These are phyloP conservation scores for Todiramphus chloris DNA, from an alignment of 2,113 vertebrate genomes.

Conservation along the genomic window DNA sequence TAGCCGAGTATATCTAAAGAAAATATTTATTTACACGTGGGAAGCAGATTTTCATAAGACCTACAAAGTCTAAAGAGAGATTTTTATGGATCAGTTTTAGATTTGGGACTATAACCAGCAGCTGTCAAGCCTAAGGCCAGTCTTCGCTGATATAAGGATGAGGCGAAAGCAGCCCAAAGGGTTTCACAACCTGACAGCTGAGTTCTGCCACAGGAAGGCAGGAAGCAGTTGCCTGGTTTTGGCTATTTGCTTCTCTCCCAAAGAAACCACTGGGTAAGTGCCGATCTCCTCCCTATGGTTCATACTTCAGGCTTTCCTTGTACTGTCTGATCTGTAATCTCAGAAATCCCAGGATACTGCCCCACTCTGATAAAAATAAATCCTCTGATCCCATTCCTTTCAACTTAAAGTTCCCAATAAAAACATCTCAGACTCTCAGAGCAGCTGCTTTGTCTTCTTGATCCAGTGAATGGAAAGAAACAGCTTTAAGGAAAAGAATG, in stretches of 20 bases:
- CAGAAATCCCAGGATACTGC: background rate
- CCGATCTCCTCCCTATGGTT: background rate
- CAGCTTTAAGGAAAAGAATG: constrained; percentile 6
- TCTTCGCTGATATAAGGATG: background rate
- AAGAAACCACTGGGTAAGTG: fast-evolving
- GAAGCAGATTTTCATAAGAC: background rate
- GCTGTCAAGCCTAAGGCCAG: background rate
- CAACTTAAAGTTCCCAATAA: background rate
- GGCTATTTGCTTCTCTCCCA: background rate
- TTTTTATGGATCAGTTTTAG: background rate
- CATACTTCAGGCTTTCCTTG: background rate
- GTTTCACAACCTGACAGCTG: background rate
- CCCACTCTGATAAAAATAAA: background rate
- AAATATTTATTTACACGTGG: background rate
- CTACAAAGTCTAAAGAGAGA: background rate
- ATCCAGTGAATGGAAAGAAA: constrained; percentile 6
- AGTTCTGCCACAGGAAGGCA: background rate
- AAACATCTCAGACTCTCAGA: background rate
- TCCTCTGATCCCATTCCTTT: background rate
- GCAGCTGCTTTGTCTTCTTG: constrained; percentile 19
- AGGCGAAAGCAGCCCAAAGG: background rate
- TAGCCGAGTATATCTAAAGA: background rate
- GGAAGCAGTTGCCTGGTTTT: background rate
- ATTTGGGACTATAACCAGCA: background rate
- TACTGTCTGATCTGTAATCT: background rate